These are phyloP conservation scores for Thalpophila matura DNA, from an alignment of 2,888 invertebrate genomes.

Conservation along the genomic window DNA sequence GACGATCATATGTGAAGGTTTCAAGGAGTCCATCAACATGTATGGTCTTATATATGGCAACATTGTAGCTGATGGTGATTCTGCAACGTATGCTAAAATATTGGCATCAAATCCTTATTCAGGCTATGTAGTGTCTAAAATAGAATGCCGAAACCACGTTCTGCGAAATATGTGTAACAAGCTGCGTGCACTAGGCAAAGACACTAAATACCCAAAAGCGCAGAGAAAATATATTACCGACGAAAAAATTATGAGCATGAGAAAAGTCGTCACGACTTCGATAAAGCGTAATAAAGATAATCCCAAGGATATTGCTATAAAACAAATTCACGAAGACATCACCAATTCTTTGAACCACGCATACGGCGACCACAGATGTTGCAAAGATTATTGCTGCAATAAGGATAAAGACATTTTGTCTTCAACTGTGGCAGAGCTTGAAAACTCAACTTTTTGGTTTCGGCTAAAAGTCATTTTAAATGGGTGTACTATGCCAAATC, in stretches of 20 bases:
- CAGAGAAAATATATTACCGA: neutral
- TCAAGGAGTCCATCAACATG: too few relatives aligned
- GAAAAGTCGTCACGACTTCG: slow-evolving; percentile 10
- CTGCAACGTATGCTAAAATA: too few relatives aligned
- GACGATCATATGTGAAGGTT: too few relatives aligned
- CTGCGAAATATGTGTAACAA: neutral
- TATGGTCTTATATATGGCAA: too few relatives aligned
- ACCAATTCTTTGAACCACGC: slow-evolving; percentile 11
- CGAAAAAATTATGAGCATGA: slow-evolving; percentile 1
- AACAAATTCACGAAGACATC: slow-evolving; percentile 5
- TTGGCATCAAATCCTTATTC: too few relatives aligned
- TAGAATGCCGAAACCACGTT: neutral
- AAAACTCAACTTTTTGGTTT: slow-evolving; percentile 6
- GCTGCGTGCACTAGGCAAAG: neutral
- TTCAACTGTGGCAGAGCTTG: slow-evolving; percentile 10
- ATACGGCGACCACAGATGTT: slow-evolving; percentile 1
- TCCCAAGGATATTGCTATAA: neutral
- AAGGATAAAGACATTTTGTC: slow-evolving; percentile 1
- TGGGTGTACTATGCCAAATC: too few relatives aligned
- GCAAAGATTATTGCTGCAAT: slow-evolving; percentile 3
- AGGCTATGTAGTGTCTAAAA: neutral
- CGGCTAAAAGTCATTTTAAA: slow-evolving; percentile 12
- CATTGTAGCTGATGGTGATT: too few relatives aligned
- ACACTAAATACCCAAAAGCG: neutral
- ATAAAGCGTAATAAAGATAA: slow-evolving; percentile 1